A percentile compares a stretch with the other conserved stretches of the same genome.
Evolutionary conservation across 1,140 invertebrate species (phyloP).

Genomic region (Hycleus phaleratus): DNA sequence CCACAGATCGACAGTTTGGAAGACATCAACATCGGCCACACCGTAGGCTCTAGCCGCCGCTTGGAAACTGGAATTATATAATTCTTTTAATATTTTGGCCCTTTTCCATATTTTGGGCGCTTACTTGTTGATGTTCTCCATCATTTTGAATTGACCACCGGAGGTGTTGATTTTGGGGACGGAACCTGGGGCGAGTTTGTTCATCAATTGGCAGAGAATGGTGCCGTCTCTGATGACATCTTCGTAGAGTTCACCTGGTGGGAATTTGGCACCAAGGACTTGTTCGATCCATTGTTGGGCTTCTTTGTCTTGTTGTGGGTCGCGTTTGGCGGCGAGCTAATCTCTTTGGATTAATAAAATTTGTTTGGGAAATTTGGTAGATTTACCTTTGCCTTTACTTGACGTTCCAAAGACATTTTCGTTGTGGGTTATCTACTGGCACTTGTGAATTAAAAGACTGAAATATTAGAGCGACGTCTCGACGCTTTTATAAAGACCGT

Average conservation of each 20-base stretch:
- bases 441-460: slow-evolving; percentile 22
- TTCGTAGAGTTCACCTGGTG: slow-evolving; percentile 63
- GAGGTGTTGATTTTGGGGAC: slow-evolving; percentile 80
- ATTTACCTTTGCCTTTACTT: slow-evolving; percentile 68
- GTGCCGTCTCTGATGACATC: slow-evolving; percentile 81
- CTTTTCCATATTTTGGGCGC: slow-evolving; percentile 14
- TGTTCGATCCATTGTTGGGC: slow-evolving; percentile 87
- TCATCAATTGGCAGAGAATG: slow-evolving; percentile 84
- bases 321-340: slow-evolving; percentile 83
- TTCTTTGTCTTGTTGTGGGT: slow-evolving; percentile 79
- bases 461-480: slow-evolving; percentile 11
- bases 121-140: slow-evolving; percentile 90
- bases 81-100: too few relatives aligned
- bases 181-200: slow-evolving; percentile 74
- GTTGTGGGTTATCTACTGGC: slow-evolving; percentile 10
- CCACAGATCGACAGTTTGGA: slow-evolving; percentile 93
- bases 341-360: slow-evolving; percentile 16
- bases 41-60: slow-evolving; percentile 80
- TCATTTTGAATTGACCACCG: slow-evolving; percentile 89
- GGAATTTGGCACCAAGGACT: slow-evolving; percentile 79
- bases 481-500: slow-evolving; percentile 31
- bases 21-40: slow-evolving; percentile 86
- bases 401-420: slow-evolving; percentile 70
- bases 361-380: background rate
- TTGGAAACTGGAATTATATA: slow-evolving; percentile 64